These are phyloP conservation scores for Palaemon carinicauda DNA, from an alignment of 1,140 invertebrate species.

Conservation along the genomic window DNA sequence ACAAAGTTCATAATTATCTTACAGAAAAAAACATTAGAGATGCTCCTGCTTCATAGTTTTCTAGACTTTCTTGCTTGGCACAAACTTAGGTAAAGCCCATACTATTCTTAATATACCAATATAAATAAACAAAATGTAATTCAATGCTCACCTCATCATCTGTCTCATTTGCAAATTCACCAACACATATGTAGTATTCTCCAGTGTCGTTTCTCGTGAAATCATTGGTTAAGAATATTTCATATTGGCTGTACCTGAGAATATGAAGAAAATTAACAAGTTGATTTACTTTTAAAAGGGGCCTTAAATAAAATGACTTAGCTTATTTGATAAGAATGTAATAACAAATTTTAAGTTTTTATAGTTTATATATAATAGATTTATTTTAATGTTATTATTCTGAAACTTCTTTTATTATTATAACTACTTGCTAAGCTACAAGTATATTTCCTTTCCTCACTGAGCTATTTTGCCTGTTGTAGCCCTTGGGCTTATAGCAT, in stretches of 20 bases:
- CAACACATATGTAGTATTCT: constrained; percentile 62
- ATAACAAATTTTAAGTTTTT: not conserved
- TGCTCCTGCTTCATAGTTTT: no score
- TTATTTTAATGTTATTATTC: no score
- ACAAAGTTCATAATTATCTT: no score
- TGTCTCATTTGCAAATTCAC: constrained; percentile 58
- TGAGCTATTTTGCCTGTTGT: no score
- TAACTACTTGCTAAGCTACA: no score
- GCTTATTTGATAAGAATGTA: not conserved
- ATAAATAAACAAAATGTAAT: not conserved
- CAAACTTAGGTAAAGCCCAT: not conserved
- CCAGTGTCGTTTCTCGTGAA: constrained; percentile 58
- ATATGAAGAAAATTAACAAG: not conserved
- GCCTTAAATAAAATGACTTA: not conserved
- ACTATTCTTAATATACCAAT: not conserved
- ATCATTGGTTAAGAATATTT: not conserved
- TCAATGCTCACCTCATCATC: constrained; percentile 16
- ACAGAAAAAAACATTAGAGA: no score
- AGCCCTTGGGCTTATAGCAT: no score
- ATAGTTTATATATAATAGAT: no score
- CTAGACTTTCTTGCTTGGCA: not conserved
- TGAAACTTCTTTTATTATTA: no score
- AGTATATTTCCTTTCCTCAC: no score
- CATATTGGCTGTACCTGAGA: constrained; percentile 41
- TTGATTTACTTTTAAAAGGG: not conserved